Percentiles rank a stretch among this genome's conserved stretches.
These are phyloP conservation scores for Amiota mariae DNA, from an alignment of 2,888 invertebrate genomes.

Conservation along the genomic window DNA sequence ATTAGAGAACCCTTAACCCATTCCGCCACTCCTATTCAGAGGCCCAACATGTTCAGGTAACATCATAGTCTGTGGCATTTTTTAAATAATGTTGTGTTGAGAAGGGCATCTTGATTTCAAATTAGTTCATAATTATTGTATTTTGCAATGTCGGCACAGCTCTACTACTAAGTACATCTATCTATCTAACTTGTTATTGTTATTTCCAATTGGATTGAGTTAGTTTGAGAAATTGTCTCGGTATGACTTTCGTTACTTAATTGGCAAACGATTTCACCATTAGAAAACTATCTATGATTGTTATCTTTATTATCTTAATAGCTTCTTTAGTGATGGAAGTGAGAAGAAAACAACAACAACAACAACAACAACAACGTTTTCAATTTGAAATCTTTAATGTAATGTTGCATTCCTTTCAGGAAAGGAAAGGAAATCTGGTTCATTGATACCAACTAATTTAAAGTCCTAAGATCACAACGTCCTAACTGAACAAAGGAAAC, in stretches of 20 bases:
- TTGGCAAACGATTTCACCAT: conserved; percentile 50
- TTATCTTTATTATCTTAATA: conserved; percentile 27
- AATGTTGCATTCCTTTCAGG: too few relatives aligned
- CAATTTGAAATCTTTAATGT: too few relatives aligned
- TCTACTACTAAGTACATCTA: not conserved
- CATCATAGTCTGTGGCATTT: conserved; percentile 44
- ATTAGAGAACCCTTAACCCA: conserved; percentile 3
- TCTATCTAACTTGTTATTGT: conserved; percentile 30
- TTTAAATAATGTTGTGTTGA: conserved; percentile 55
- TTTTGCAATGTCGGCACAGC: conserved; percentile 40
- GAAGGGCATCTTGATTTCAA: conserved; percentile 62
- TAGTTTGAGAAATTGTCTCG: conserved; percentile 2
- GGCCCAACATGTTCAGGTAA: not conserved
- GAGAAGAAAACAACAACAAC: too few relatives aligned
- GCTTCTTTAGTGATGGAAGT: conserved; percentile 9
- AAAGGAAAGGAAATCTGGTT: too few relatives aligned
- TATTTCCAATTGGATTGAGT: not conserved
- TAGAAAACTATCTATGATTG: conserved; percentile 29
- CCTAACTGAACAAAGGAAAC: too few relatives aligned
- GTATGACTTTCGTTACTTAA: conserved; percentile 49
- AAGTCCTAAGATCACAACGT: too few relatives aligned
- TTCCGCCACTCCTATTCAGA: not conserved
- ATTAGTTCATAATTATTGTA: conserved; percentile 63
- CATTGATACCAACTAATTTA: too few relatives aligned
- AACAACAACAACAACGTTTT: too few relatives aligned